Conservation (phyloP, 2,888 invertebrate genomes). For the Mechanitis messenoides region DNA sequence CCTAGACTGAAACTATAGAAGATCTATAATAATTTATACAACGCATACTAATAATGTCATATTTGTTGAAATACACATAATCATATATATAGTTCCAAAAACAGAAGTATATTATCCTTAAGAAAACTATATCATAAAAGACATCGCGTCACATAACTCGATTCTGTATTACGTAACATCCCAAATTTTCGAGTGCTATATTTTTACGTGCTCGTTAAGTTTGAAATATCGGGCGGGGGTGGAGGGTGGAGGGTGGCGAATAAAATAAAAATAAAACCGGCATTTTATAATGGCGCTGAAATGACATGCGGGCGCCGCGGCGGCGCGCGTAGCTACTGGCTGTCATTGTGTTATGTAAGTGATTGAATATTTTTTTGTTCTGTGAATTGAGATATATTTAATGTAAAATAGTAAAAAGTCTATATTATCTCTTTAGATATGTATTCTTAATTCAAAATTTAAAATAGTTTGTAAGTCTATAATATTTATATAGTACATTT, state of each 20-base stretch:
- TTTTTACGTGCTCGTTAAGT: slow-evolving; percentile 74
- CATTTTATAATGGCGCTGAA: slow-evolving; percentile 73
- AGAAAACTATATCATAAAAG: slow-evolving; percentile 10
- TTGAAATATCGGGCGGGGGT: slow-evolving; percentile 65
- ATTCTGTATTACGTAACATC: slow-evolving; percentile 36
- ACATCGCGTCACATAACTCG: slow-evolving; percentile 7
- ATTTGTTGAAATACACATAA: no score
- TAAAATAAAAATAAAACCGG: slow-evolving; percentile 74
- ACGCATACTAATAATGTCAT: no score
- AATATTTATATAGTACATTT: background rate
- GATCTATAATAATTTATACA: no score
- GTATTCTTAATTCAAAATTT: no score
- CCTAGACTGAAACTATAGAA: no score
- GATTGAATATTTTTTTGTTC: slow-evolving; percentile 14
- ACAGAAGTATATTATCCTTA: background rate
- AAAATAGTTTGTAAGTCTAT: slow-evolving; percentile 8
- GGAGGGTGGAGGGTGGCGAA: slow-evolving; percentile 45
- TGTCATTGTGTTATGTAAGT: slow-evolving; percentile 27
- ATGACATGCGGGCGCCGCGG: slow-evolving; percentile 72
- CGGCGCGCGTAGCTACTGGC: slow-evolving; percentile 38
- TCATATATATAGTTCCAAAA: no score
- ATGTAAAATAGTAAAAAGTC: no score
- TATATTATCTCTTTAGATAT: no score
- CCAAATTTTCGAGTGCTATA: slow-evolving; percentile 61
- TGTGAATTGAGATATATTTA: background rate